A percentile compares a stretch with the other conserved stretches of the same genome.
These are phyloP conservation scores for Labia minor DNA, from an alignment of 2,888 invertebrate species.

Conservation along the genomic window DNA sequence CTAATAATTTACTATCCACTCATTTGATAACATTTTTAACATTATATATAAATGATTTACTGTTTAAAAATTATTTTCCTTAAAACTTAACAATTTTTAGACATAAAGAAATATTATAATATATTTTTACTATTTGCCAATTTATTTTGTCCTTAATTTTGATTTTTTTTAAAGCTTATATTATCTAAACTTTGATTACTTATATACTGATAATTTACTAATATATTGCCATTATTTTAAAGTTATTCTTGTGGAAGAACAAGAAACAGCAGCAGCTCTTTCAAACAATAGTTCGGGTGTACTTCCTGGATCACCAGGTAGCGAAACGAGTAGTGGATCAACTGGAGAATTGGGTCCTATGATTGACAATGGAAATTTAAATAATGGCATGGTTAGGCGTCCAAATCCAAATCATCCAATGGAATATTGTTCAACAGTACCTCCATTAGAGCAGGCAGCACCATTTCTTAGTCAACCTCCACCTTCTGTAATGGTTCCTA, in stretches of 20 bases:
- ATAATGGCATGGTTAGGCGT: slow-evolving; percentile 35
- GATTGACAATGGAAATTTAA: neutral
- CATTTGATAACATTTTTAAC: too few relatives aligned
- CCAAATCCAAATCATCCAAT: slow-evolving; percentile 79
- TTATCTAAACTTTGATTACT: too few relatives aligned
- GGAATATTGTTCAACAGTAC: slow-evolving; percentile 76
- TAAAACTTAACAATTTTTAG: too few relatives aligned
- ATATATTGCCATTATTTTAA: too few relatives aligned
- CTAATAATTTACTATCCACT: too few relatives aligned
- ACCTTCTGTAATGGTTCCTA: slow-evolving; percentile 73
- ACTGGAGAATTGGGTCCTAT: neutral
- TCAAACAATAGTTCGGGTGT: neutral
- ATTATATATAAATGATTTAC: too few relatives aligned
- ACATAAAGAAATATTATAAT: too few relatives aligned
- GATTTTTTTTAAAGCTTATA: too few relatives aligned
- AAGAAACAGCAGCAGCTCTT: neutral
- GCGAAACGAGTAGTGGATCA: neutral
- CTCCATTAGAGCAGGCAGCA: slow-evolving; percentile 62
- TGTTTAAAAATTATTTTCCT: too few relatives aligned
- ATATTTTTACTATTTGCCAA: too few relatives aligned
- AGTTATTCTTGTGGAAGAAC: neutral
- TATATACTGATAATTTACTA: too few relatives aligned
- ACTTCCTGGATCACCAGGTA: neutral
- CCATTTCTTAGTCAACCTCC: slow-evolving; percentile 36
- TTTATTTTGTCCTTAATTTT: too few relatives aligned